Percentiles rank a stretch among this genome's conserved stretches.
Conservation (phyloP, 2,113 vertebrate species). For the Xiphias gladius region DNA sequence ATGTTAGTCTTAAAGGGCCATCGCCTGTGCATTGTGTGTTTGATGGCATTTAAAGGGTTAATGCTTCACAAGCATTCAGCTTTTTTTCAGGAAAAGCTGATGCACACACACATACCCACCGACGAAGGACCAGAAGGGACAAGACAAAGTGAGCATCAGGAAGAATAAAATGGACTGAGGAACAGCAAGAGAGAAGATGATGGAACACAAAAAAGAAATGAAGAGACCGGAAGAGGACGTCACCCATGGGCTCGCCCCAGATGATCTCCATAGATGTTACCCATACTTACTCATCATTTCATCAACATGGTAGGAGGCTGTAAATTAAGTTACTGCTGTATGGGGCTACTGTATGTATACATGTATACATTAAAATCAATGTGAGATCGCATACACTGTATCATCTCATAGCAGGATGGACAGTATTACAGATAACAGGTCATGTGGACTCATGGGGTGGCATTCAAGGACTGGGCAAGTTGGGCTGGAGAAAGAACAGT, state of each 20-base stretch:
- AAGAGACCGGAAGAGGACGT: constrained; percentile 30
- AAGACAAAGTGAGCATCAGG: constrained; percentile 13
- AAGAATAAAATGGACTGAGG: neutral
- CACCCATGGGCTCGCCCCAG: neutral
- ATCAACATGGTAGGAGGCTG: constrained; percentile 36
- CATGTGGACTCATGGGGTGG: constrained; percentile 40
- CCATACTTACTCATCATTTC: constrained; percentile 18
- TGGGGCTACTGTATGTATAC: constrained; percentile 10
- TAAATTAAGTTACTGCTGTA: constrained; percentile 19
- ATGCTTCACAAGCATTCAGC: constrained; percentile 73
- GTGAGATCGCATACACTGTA: constrained; percentile 34
- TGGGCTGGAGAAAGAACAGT: constrained; percentile 35
- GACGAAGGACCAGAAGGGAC: constrained; percentile 12
- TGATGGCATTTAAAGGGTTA: constrained; percentile 82
- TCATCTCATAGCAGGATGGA: constrained; percentile 23
- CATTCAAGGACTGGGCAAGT: constrained; percentile 40
- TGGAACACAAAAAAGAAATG: constrained; percentile 14
- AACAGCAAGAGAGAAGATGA: constrained; percentile 54
- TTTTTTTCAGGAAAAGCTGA: constrained; percentile 46
- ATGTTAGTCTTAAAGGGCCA: constrained; percentile 84
- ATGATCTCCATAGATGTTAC: neutral
- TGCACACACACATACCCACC: constrained; percentile 9
- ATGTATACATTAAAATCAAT: constrained; percentile 11
- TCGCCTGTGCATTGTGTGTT: constrained; percentile 80
- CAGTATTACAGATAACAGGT: constrained; percentile 37